phyloP scores from a whole-genome alignment of 2,888 invertebrate genomes.

The Silvanus unidentatus region DNA sequence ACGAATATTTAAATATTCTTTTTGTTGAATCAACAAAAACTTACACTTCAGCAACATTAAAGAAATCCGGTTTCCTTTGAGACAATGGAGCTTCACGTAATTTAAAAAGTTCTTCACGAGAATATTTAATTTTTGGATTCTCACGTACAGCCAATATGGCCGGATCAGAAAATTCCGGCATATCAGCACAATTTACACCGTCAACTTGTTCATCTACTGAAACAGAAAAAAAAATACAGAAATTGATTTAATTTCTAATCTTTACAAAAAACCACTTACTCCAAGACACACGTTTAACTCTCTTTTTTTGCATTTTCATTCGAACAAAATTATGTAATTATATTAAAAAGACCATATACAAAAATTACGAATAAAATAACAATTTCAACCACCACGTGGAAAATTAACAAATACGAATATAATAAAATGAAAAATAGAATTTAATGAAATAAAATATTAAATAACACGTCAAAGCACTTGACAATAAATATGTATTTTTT shows the following conservation, averaged over 20 bases:
- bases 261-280: constrained; percentile 25
- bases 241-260: constrained; percentile 1
- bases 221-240: not conserved
- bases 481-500: too few species aligned
- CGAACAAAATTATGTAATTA: too few species aligned
- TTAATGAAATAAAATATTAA: too few species aligned
- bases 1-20: not conserved
- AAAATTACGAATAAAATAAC: too few species aligned
- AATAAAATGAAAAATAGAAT: too few species aligned
- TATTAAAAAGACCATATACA: too few species aligned
- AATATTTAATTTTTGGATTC: constrained; percentile 51
- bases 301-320: constrained; percentile 15
- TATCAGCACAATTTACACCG: constrained; percentile 47
- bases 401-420: too few species aligned
- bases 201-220: constrained; percentile 51
- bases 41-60: constrained; percentile 55
- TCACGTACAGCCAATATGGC: constrained; percentile 55
- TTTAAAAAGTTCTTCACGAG: constrained; percentile 65
- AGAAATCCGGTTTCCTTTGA: constrained; percentile 64
- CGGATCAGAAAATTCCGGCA: constrained; percentile 42
- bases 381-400: too few species aligned
- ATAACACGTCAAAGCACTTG: too few species aligned
- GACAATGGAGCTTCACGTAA: constrained; percentile 66
- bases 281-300: constrained; percentile 37
- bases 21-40: constrained; percentile 28